Base-by-base conservation (phyloP, 2,888 invertebrate genomes). In the Cantharis flavilabris region DNA sequence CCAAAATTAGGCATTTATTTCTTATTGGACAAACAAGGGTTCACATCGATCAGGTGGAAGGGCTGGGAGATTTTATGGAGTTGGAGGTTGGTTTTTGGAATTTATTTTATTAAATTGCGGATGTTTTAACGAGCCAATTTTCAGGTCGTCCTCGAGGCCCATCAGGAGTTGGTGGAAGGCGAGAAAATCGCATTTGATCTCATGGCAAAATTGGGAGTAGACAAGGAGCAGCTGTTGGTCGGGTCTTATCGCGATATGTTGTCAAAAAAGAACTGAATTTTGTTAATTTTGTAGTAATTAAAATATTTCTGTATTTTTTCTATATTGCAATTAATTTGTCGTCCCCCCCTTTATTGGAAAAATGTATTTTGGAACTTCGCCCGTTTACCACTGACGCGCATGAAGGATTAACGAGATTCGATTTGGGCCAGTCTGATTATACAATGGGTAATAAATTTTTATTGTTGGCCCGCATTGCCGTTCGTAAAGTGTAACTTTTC, bases 21-120 rank as follows among this genome's bases (percentile, higher is more conserved):
- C 89, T 97, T 87, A 91, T 95, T 3, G 95, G 91, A 0, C 95
- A 96, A 85, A 97, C 97, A 0, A 90, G 98, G 78, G 91, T 99
- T 26, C 98, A 98, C 87, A 89, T 98, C 81, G 98, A 99, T 88
- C 88, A 91, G 73, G 98, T 99, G 0, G 90, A 94, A 82, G 91
- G 89, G 10, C 90, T 97, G 0, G 97, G 97, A 2, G 86, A 93
- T 84, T 97, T 93, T 86, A 92, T 97, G 91, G 97, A 97, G 87
- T 87, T 97, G 67, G 97, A 97, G 90, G 96, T 96, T 14, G 62
- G 7, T 18, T 18, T 75, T 7, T 13, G 30, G 3, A 9, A 11
- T 9, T 69, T 28, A 10, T 30, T 13, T 69, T 18, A 10, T 11
- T 3, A n/a, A 13, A 1, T 62, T 23, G n/a, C 11, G 23, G 14